These are phyloP conservation scores for Zaprionus gabonicus DNA, from an alignment of 1,140 invertebrate genomes.

Conservation along the genomic window DNA sequence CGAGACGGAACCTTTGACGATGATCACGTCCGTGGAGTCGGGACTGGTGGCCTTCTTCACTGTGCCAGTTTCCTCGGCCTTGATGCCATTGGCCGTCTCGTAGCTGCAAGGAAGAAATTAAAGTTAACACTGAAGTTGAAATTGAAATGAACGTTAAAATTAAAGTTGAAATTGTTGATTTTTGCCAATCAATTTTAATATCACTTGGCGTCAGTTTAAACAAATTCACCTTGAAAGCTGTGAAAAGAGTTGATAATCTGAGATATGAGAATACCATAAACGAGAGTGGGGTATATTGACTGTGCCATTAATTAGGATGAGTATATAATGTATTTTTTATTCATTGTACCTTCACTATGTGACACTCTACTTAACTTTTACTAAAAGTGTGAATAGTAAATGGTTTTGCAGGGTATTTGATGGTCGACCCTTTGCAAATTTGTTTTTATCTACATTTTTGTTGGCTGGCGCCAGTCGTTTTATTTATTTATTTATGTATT, in stretches of 20 bases:
- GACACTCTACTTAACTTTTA: neutral
- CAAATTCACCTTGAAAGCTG: slow-evolving; percentile 57
- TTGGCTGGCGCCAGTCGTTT: slow-evolving; percentile 52
- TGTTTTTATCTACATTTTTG: slow-evolving; percentile 14
- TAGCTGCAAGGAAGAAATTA: slow-evolving; percentile 86
- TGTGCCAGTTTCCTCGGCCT: slow-evolving; percentile 88
- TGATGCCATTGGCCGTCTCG: slow-evolving; percentile 90
- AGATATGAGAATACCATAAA: slow-evolving; percentile 2
- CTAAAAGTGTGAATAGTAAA: neutral
- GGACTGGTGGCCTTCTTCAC: slow-evolving; percentile 87
- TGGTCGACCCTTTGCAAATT: neutral
- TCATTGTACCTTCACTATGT: neutral
- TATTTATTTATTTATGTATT: slow-evolving; percentile 50
- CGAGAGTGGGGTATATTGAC: neutral
- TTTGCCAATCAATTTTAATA: slow-evolving; percentile 15
- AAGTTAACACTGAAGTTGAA: neutral
- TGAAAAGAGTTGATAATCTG: slow-evolving; percentile 30
- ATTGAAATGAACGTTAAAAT: neutral
- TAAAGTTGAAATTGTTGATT: slow-evolving; percentile 8
- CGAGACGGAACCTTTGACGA: slow-evolving; percentile 90
- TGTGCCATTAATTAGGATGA: neutral
- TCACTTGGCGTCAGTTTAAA: slow-evolving; percentile 21
- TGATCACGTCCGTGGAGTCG: slow-evolving; percentile 87
- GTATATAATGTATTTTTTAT: neutral
- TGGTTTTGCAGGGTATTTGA: neutral